Percentiles rank a stretch among this genome's conserved stretches.
phyloP scores from a whole-genome alignment of 1,140 invertebrate species.

The Drosophila jambulina region DNA sequence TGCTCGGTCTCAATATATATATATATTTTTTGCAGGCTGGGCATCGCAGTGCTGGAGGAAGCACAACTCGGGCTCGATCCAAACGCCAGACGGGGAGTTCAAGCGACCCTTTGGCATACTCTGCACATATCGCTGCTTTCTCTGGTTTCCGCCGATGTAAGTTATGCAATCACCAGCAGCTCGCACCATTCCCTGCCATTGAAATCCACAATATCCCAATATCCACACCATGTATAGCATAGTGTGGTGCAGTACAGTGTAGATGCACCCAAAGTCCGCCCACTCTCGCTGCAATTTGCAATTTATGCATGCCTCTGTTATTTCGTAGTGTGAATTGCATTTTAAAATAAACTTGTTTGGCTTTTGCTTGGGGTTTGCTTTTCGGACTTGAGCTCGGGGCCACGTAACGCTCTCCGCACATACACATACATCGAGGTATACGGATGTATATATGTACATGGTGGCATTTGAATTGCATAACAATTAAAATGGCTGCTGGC shows the following conservation, averaged over 20 bases:
- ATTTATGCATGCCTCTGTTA: slow-evolving; percentile 71
- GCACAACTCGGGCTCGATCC: slow-evolving; percentile 81
- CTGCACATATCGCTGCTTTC: slow-evolving; percentile 83
- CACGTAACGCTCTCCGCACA: not conserved
- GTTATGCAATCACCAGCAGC: slow-evolving; percentile 60
- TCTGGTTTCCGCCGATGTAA: slow-evolving; percentile 85
- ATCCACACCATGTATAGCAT: not conserved
- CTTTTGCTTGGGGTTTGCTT: slow-evolving; percentile 37
- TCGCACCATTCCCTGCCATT: slow-evolving; percentile 30
- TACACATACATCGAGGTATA: not conserved
- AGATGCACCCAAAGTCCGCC: slow-evolving; percentile 10
- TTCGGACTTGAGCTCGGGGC: slow-evolving; percentile 27
- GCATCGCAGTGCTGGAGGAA: slow-evolving; percentile 82
- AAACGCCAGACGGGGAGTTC: slow-evolving; percentile 82
- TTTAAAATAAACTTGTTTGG: slow-evolving; percentile 71
- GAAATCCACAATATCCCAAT: slow-evolving; percentile 12
- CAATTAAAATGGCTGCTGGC: slow-evolving; percentile 74
- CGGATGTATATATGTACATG: not conserved
- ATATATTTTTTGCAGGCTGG: slow-evolving; percentile 59
- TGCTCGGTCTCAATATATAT: not conserved
- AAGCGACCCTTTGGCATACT: slow-evolving; percentile 83
- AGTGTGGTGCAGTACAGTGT: not conserved
- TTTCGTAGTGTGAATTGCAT: slow-evolving; percentile 76
- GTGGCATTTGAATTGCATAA: slow-evolving; percentile 68
- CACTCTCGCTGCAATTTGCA: slow-evolving; percentile 42